These are phyloP conservation scores for Chrysodeixis includens DNA, from an alignment of 2,888 invertebrate species.

Conservation along the genomic window DNA sequence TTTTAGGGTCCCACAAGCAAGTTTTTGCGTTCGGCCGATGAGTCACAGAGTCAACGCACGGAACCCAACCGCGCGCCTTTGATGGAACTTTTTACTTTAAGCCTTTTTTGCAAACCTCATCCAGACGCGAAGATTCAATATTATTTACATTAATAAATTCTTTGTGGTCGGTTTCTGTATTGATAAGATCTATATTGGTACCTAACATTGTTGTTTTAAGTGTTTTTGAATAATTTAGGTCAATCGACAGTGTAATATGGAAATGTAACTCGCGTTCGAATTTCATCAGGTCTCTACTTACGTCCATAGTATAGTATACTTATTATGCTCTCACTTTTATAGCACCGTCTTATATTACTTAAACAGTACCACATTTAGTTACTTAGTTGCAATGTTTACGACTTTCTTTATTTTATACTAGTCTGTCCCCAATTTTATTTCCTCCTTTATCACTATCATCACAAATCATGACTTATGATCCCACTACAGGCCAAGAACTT, in stretches of 20 bases:
- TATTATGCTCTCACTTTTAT: neutral
- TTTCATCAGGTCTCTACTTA: neutral
- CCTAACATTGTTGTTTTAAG: conserved; percentile 7
- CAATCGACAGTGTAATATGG: neutral
- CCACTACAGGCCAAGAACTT: too few relatives aligned
- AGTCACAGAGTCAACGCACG: conserved; percentile 81
- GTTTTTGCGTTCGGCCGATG: conserved; percentile 75
- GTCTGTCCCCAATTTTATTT: too few relatives aligned
- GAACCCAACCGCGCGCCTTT: conserved; percentile 62
- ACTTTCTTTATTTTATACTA: neutral
- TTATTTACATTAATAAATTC: conserved; percentile 62
- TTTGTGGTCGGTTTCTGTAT: conserved; percentile 27
- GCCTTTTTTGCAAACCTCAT: conserved; percentile 63
- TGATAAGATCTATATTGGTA: conserved; percentile 40
- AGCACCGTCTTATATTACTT: neutral
- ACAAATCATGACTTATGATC: too few relatives aligned
- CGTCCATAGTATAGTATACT: neutral
- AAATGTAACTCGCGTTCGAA: neutral
- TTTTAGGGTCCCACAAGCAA: conserved; percentile 65
- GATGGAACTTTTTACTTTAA: conserved; percentile 64
- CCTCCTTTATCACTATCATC: too few relatives aligned
- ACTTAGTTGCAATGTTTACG: neutral
- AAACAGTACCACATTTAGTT: neutral
- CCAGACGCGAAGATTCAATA: conserved; percentile 54
- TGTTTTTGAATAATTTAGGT: conserved; percentile 10